Conservation (phyloP, 2,113 vertebrate species). For the Rynchops niger region DNA sequence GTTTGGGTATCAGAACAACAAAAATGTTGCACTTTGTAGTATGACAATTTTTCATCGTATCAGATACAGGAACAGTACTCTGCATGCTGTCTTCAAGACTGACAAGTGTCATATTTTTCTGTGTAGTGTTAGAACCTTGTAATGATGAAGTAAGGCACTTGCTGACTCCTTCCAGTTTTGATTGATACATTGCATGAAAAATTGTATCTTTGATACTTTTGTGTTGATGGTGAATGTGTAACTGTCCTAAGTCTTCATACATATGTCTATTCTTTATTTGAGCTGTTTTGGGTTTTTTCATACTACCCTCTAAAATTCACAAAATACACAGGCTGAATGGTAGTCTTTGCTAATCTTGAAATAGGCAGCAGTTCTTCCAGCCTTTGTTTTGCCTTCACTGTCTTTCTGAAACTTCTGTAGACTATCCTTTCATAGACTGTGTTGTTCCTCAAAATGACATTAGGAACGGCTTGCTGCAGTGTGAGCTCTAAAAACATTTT, state of each 20-base stretch:
- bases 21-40: neutral
- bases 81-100: neutral
- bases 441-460: neutral
- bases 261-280: neutral
- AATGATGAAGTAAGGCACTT: neutral
- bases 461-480: neutral
- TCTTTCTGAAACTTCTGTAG: neutral
- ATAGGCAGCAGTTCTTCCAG: neutral
- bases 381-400: neutral
- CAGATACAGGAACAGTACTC: neutral
- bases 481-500: neutral
- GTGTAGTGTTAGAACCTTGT: neutral
- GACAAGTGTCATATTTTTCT: conserved; percentile 18
- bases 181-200: neutral
- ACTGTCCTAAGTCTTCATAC: neutral
- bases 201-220: neutral
- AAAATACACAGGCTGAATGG: neutral
- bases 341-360: neutral
- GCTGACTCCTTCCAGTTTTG: neutral
- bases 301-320: neutral
- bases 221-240: neutral
- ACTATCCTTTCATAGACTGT: neutral
- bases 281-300: neutral
- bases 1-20: neutral
- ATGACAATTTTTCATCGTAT: neutral